Percentiles rank a stretch among this genome's conserved stretches.
phyloP scores from a whole-genome alignment of 2,113 vertebrate genomes.

The Burhinus oedicnemus region DNA sequence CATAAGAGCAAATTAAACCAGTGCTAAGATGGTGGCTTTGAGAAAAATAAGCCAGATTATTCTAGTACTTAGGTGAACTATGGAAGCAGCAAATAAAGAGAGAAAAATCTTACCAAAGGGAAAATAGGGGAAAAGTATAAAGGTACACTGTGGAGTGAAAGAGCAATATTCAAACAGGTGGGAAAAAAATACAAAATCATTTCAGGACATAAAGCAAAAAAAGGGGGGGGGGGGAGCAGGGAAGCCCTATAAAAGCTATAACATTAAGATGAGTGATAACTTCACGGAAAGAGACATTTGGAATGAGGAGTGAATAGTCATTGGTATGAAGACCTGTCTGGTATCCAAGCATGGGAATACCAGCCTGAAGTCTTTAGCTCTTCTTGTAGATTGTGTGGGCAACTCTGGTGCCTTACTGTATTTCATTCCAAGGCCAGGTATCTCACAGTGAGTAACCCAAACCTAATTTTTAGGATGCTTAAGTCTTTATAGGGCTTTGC shows the following conservation, averaged over 20 bases:
- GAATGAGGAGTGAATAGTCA: neutral
- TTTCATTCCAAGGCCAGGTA: neutral
- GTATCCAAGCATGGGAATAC: neutral
- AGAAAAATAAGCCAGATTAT: neutral
- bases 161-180: neutral
- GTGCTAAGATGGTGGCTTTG: neutral
- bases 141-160: neutral
- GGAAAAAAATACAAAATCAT: neutral
- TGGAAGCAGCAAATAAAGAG: neutral
- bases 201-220: neutral
- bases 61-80: neutral
- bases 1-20: neutral
- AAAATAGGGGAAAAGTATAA: neutral
- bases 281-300: neutral
- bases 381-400: neutral
- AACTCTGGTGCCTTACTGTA: neutral
- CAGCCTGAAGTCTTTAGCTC: neutral
- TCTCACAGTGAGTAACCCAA: neutral
- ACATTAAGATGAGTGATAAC: neutral
- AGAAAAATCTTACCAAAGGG: neutral
- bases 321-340: neutral
- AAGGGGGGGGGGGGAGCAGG: accelerated
- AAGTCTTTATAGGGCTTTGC: neutral
- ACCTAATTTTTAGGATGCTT: neutral
- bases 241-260: neutral